Evolutionary conservation across 2,888 invertebrate species (phyloP).

Genomic region (Neoscelio sp.): DNA sequence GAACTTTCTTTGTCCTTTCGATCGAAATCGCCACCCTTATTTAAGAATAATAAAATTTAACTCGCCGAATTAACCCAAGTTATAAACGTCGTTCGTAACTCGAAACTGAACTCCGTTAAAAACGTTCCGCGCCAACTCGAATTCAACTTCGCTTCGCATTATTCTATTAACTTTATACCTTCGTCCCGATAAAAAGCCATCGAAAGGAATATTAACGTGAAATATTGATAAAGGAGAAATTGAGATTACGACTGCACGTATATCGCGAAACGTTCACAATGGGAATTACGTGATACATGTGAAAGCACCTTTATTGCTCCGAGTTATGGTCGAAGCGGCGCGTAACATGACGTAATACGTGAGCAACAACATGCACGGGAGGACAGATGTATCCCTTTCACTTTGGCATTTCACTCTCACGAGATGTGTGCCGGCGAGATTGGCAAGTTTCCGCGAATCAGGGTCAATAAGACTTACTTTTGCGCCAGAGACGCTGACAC

Average conservation of each 20-base stretch:
- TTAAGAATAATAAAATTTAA: no score
- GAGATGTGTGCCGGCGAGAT: conserved; percentile 72
- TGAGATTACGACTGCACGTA: conserved; percentile 41
- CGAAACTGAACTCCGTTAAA: no score
- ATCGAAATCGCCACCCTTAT: no score
- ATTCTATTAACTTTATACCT: no score
- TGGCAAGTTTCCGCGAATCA: conserved; percentile 72
- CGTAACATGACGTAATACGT: conserved; percentile 76
- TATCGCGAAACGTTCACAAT: conserved; percentile 59
- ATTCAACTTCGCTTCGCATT: no score
- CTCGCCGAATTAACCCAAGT: no score
- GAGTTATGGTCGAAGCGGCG: conserved; percentile 72
- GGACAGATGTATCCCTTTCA: conserved; percentile 78
- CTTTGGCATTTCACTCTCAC: conserved; percentile 81
- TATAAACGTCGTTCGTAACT: no score
- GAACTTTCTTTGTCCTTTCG: no score
- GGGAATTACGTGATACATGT: conserved; percentile 63
- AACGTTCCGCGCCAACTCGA: no score
- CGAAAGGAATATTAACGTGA: not conserved
- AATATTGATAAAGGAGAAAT: conserved; percentile 36
- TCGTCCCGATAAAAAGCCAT: not conserved
- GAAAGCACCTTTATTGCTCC: conserved; percentile 68
- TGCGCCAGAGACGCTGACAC: conserved; percentile 51
- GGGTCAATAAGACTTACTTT: conserved; percentile 71
- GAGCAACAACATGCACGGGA: conserved; percentile 72